Evolutionary conservation across 1,140 invertebrate species (phyloP), one percentile per base, ranked within the genome.

Genomic region (Drosophila punjabiensis): DNA sequence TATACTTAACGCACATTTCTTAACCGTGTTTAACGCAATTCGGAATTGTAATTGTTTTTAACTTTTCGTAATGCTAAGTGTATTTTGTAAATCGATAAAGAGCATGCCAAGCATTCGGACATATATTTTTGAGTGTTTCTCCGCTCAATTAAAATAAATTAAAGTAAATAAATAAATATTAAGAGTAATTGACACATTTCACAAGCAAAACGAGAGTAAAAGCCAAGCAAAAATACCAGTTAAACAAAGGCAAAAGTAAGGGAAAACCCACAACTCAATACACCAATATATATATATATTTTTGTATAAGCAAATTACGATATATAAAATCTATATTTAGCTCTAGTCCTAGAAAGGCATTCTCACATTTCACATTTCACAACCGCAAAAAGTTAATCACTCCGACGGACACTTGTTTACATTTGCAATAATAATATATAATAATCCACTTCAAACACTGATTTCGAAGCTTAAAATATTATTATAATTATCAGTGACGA

Each of bases 71-170:
- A 28, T n/a, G 52, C 30, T 70, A 88, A 80, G 55, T 79, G 50
- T 62, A 79, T 56, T 79, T 41, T 81, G 39, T 84, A 87, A 67
- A 82, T 74, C 56, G 37, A 78, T 68, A 79, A 41, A 50, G 37
- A 80, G 64, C 82, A 82, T 89, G 86, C 86, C 71, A 82, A 89
- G 86, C 86, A 89, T 89, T 89, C 85, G 75, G 86, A 89, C 74
- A 85, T 89, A 85, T 89, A 85, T 88, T 81, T 79, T 89, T 79
- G 63, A 81, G 85, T 84, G 82, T 85, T 70, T 58, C 55, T 39
- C 48, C 67, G 76, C 79, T 68, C 82, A 78, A 61, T 45, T 68
- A 81, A 76, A 76, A 81, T 50, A 64, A 74, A 64, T 62, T 67
- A 48, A 70, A 67, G 33, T 30, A 16, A 50, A 16, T 28, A 0